Conservation (phyloP, 2,888 invertebrate species). For the Pollenia griseotomentosa region DNA sequence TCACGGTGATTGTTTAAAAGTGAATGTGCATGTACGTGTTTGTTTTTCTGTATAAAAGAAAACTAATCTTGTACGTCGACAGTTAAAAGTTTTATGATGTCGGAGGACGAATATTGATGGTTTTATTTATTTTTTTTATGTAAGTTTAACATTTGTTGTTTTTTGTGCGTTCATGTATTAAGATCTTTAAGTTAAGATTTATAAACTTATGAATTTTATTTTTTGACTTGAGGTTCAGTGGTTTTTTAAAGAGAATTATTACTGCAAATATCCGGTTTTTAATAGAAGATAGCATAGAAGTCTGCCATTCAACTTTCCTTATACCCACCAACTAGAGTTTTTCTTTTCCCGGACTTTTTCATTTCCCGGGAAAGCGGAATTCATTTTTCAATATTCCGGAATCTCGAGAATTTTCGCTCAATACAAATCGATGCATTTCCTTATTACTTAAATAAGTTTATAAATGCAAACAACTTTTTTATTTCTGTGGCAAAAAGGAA, state of each 20-base stretch:
- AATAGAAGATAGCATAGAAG: not conserved
- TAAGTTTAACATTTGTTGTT: not conserved
- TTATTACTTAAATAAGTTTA: too few species aligned
- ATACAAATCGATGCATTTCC: too few species aligned
- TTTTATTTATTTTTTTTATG: slow-evolving; percentile 49
- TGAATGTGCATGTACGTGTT: not conserved
- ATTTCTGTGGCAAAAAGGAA: too few species aligned
- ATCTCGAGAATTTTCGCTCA: too few species aligned
- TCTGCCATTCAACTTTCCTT: too few species aligned
- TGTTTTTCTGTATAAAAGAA: slow-evolving; percentile 41
- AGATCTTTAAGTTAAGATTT: slow-evolving; percentile 35
- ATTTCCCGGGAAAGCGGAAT: too few species aligned
- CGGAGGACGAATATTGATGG: slow-evolving; percentile 51
- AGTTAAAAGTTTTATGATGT: slow-evolving; percentile 47
- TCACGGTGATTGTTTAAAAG: not conserved
- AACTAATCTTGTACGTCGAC: slow-evolving; percentile 47
- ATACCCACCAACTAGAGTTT: too few species aligned
- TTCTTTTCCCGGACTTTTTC: too few species aligned
- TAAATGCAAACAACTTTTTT: too few species aligned
- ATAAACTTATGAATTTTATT: not conserved
- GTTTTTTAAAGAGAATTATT: slow-evolving; percentile 47
- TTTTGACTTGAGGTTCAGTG: not conserved
- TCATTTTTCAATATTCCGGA: too few species aligned
- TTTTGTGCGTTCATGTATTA: not conserved
- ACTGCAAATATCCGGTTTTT: slow-evolving; percentile 7